phyloP scores from a whole-genome alignment of 2,888 invertebrate genomes.

The Dorcus hopei region DNA sequence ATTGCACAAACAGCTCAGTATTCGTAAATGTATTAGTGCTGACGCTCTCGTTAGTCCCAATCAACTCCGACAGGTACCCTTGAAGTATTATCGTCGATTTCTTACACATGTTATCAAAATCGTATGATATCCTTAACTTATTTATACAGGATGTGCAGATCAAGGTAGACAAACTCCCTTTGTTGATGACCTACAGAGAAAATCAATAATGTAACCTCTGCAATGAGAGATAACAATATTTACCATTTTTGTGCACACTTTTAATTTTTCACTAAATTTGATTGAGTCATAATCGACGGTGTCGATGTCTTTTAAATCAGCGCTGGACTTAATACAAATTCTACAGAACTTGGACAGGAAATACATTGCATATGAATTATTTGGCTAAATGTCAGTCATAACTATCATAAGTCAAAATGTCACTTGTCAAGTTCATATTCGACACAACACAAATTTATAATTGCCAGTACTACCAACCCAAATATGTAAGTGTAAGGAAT shows the following conservation, averaged over 20 bases:
- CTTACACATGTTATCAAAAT: slow-evolving; percentile 45
- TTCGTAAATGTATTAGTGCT: slow-evolving; percentile 34
- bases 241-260: slow-evolving; percentile 47
- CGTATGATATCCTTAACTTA: slow-evolving; percentile 44
- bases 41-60: slow-evolving; percentile 32
- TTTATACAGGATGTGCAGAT: slow-evolving; percentile 45
- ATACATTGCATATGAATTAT: slow-evolving; percentile 40
- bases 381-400: slow-evolving; percentile 44
- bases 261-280: slow-evolving; percentile 45
- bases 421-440: slow-evolving; percentile 36
- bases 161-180: slow-evolving; percentile 42
- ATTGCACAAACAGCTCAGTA: slow-evolving; percentile 35
- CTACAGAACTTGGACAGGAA: slow-evolving; percentile 47
- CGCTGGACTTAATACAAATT: slow-evolving; percentile 44
- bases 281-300: slow-evolving; percentile 42
- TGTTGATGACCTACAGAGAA: slow-evolving; percentile 42
- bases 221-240: slow-evolving; percentile 21
- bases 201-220: slow-evolving; percentile 43
- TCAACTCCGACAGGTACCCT: slow-evolving; percentile 40
- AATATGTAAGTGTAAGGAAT: neutral
- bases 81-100: slow-evolving; percentile 43
- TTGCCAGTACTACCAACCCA: neutral
- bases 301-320: slow-evolving; percentile 41
- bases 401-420: slow-evolving; percentile 47
- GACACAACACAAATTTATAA: neutral